Evolutionary conservation across 2,888 invertebrate species (phyloP), one percentile per base, ranked within the genome.

Genomic region (Orthosia incerta): DNA sequence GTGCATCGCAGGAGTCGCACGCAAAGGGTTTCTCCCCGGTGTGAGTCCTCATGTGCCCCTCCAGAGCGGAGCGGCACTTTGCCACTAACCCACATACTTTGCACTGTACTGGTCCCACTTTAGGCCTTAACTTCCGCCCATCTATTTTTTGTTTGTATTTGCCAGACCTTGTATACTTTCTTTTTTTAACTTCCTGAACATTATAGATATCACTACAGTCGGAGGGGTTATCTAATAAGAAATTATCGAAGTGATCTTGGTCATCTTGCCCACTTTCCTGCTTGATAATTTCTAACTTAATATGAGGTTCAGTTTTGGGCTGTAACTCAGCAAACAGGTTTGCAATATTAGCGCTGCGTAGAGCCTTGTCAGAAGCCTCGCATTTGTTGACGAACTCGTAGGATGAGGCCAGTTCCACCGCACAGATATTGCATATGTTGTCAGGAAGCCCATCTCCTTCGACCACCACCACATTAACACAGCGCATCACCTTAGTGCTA

Each of bases 11-110:
- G 0, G 83, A 74, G 2, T 88, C 81, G 77, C 96, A 96, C 0
- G 80, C 69, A 66, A 91, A 96, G 1, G 96, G 96, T 79, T 93
- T 94, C 57, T 96, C 96, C 0, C 95, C 95, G 0, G 96, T 95
- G 72, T 96, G 96, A 0, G 92, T 93, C 2, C 95, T 87, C 91
- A 94, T 92, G 72, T 96, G 96, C 2, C 87, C 91, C 51, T 93
- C 92, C 85, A 95, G 87, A 0, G 95, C 95, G 0, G 95, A 95
- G 0, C 85, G 92, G 72, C 94, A 92, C 1, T 83, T 85, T 0
- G 91, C 85, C 74, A 93, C 84, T 11, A 91, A 84, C 0, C 95
- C 94, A 88, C 96, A 96, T 12, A 92, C 87, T 7, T 90, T 87
- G 86, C 96, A 96, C 65, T 91, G 91, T 18, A 93, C 86, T 2